phyloP scores from a whole-genome alignment of 2,113 vertebrate species.

The Polyodon spathula region DNA sequence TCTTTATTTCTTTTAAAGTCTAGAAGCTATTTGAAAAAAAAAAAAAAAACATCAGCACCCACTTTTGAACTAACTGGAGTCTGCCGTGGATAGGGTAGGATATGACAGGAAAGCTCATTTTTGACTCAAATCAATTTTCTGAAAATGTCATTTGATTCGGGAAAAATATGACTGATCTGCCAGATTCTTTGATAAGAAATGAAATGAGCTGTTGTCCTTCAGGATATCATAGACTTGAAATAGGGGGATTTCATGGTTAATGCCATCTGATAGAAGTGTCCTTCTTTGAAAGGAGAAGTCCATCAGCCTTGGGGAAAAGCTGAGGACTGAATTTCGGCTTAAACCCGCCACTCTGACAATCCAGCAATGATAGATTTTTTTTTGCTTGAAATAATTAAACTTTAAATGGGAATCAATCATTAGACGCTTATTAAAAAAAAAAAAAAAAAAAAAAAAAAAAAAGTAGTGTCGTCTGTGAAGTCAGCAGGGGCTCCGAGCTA shows the following conservation, averaged over 20 bases:
- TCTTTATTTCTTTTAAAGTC: constrained; percentile 60
- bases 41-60: constrained; percentile 69
- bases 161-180: constrained; percentile 77
- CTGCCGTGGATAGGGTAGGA: too few species aligned
- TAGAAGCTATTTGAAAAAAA: constrained; percentile 60
- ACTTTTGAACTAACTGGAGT: constrained; percentile 79
- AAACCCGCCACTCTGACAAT: constrained; percentile 37
- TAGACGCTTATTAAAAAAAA: constrained; percentile 31
- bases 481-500: constrained; percentile 6
- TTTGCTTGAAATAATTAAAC: constrained; percentile 41
- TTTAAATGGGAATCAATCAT: constrained; percentile 45
- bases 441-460: constrained; percentile 17
- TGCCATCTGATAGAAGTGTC: constrained; percentile 69
- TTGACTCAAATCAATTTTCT: constrained; percentile 73
- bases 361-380: constrained; percentile 35
- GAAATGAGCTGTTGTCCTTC: constrained; percentile 71
- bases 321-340: constrained; percentile 48
- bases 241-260: constrained; percentile 69
- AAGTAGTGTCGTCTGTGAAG: too few species aligned
- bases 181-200: constrained; percentile 78
- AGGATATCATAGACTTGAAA: constrained; percentile 68
- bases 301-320: constrained; percentile 55
- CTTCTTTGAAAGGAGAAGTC: constrained; percentile 66
- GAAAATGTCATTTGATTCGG: constrained; percentile 80
- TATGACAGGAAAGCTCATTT: constrained; percentile 68